These are phyloP conservation scores for Aldabrachelys gigantea DNA, from an alignment of 2,113 vertebrate genomes.

Conservation along the genomic window DNA sequence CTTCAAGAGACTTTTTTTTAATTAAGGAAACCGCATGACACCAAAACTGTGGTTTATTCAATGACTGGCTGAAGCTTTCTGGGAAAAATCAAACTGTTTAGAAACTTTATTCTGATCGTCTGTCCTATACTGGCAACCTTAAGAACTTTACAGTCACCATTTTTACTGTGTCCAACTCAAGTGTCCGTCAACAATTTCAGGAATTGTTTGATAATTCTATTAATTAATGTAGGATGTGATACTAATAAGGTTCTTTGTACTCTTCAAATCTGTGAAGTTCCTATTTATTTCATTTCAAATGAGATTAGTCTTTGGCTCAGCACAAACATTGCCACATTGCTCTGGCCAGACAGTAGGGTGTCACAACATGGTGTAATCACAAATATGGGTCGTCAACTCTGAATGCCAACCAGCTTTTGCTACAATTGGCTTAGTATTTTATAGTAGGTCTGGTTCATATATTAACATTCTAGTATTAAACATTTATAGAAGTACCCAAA, in stretches of 20 bases:
- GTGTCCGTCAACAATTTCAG: rapidly evolving
- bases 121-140: not conserved
- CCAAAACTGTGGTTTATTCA: not conserved
- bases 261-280: not conserved
- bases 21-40: not conserved
- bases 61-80: rapidly evolving
- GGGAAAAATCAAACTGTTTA: rapidly evolving
- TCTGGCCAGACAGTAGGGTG: not conserved
- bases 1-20: rapidly evolving
- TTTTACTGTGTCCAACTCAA: not conserved
- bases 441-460: not conserved
- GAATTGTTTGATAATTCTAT: not conserved
- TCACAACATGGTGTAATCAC: not conserved
- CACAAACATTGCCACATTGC: not conserved
- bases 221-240: not conserved
- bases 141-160: rapidly evolving
- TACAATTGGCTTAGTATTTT: not conserved
- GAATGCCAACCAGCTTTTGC: rapidly evolving
- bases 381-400: not conserved
- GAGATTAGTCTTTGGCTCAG: not conserved
- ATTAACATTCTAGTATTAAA: not conserved
- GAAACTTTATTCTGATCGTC: not conserved
- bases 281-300: not conserved
- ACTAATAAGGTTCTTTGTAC: not conserved
- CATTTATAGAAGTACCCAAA: not conserved